Evolutionary conservation across 1,140 invertebrate genomes (phyloP).

Genomic region (Helicorthomorpha holstii): DNA sequence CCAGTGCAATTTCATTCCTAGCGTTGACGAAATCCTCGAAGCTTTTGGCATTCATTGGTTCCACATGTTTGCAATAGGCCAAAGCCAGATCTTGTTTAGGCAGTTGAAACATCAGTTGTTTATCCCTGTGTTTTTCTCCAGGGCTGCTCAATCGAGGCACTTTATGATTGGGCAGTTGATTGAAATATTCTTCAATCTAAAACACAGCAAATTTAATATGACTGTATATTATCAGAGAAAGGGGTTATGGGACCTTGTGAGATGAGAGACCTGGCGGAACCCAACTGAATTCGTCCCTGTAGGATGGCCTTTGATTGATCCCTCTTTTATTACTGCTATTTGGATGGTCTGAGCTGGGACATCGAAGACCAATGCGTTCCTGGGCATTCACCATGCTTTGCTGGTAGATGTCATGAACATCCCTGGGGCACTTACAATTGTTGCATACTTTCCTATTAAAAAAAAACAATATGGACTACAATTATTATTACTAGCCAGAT

Average conservation of each 20-base stretch:
- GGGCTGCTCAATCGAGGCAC: slow-evolving; percentile 54
- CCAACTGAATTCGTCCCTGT: slow-evolving; percentile 50
- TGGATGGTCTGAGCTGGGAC: slow-evolving; percentile 26
- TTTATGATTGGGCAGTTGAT: slow-evolving; percentile 52
- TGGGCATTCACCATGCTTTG: slow-evolving; percentile 66
- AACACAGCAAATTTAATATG: background rate
- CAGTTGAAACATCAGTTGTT: slow-evolving; percentile 70
- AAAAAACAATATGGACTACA: slow-evolving; percentile 8
- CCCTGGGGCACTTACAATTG: slow-evolving; percentile 70
- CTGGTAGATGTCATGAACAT: slow-evolving; percentile 69
- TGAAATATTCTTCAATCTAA: slow-evolving; percentile 50
- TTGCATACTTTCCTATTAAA: slow-evolving; percentile 60
- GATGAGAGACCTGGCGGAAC: slow-evolving; percentile 55
- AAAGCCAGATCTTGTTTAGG: slow-evolving; percentile 87
- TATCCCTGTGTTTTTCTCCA: slow-evolving; percentile 58
- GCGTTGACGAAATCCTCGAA: slow-evolving; percentile 81
- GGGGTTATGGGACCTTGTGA: slow-evolving; percentile 35
- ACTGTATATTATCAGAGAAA: too few relatives aligned
- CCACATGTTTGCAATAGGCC: slow-evolving; percentile 72
- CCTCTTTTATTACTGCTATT: slow-evolving; percentile 10
- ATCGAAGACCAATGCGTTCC: slow-evolving; percentile 58
- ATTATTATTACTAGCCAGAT: too few relatives aligned
- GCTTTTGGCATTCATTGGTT: slow-evolving; percentile 42
- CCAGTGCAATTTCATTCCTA: slow-evolving; percentile 83
- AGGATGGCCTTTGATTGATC: too few relatives aligned